A percentile compares a stretch with the other conserved stretches of the same genome.
These are phyloP conservation scores for Sinonovacula constricta DNA, from an alignment of 1,140 invertebrate species.

Conservation along the genomic window DNA sequence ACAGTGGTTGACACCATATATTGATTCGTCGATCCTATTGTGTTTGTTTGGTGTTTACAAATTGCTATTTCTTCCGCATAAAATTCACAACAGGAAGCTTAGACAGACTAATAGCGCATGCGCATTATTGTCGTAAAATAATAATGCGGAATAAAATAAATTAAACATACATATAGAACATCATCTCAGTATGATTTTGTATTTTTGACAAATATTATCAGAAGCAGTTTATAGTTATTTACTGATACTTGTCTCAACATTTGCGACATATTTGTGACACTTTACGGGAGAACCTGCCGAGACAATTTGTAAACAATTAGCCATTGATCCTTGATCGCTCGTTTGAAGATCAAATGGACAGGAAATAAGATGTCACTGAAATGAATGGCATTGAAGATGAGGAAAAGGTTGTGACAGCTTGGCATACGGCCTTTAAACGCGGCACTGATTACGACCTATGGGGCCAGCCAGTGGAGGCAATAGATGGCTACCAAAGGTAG, in stretches of 20 bases:
- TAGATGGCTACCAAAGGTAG: conserved; percentile 72
- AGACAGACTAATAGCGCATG: conserved; percentile 48
- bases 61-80: conserved; percentile 61
- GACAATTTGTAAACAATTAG: conserved; percentile 38
- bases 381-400: conserved; percentile 55
- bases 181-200: no score
- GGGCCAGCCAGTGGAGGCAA: conserved; percentile 75
- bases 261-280: background rate
- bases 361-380: conserved; percentile 36
- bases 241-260: no score
- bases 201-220: no score
- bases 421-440: conserved; percentile 66
- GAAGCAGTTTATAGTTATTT: no score
- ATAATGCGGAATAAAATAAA: no score
- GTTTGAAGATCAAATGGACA: no score
- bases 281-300: conserved; percentile 42
- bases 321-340: no score
- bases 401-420: conserved; percentile 60
- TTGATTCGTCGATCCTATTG: background rate
- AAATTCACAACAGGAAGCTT: conserved; percentile 64
- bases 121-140: conserved; percentile 38
- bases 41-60: conserved; percentile 47
- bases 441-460: conserved; percentile 73
- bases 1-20: background rate
- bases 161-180: no score